A percentile compares a stretch with the other conserved stretches of the same genome.
phyloP scores from a whole-genome alignment of 2,797 vertebrate genomes.

The Sebastes iracundus region DNA sequence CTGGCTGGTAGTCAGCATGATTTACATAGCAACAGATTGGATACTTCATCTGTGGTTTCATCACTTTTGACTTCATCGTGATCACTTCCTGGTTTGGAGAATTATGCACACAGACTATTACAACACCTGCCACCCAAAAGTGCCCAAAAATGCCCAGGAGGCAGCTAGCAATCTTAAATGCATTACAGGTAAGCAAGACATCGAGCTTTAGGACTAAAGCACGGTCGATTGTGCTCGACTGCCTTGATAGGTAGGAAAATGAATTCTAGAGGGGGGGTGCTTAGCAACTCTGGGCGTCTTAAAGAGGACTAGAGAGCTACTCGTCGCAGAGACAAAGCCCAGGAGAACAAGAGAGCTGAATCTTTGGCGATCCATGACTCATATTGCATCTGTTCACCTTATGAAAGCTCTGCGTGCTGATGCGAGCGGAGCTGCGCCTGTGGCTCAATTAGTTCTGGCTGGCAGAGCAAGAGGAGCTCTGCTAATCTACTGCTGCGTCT shows the following conservation, averaged over 20 bases:
- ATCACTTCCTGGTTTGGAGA: not conserved
- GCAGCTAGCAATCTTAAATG: not conserved
- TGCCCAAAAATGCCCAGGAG: not conserved
- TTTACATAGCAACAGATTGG: not conserved
- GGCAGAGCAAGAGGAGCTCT: slow-evolving; percentile 60
- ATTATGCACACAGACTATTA: not conserved
- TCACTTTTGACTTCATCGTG: not conserved
- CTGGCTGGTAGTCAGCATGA: not conserved
- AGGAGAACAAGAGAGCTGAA: not conserved
- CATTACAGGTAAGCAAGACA: not conserved
- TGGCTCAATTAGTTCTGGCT: slow-evolving; percentile 71
- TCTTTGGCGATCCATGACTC: slow-evolving; percentile 46
- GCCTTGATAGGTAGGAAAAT: not conserved
- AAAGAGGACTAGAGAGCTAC: not conserved
- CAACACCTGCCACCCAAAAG: not conserved
- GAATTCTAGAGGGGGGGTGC: not conserved
- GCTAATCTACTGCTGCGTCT: slow-evolving; percentile 58
- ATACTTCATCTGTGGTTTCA: not conserved
- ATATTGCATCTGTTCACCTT: slow-evolving; percentile 51
- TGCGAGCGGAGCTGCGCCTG: slow-evolving; percentile 38
- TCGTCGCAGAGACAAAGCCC: not conserved
- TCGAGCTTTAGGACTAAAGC: not conserved
- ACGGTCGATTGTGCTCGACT: not conserved
- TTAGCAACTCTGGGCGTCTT: not conserved
- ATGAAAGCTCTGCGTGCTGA: slow-evolving; percentile 41